Conservation (phyloP, 1,140 invertebrate species). For the Trinorchestia longiramus region DNA sequence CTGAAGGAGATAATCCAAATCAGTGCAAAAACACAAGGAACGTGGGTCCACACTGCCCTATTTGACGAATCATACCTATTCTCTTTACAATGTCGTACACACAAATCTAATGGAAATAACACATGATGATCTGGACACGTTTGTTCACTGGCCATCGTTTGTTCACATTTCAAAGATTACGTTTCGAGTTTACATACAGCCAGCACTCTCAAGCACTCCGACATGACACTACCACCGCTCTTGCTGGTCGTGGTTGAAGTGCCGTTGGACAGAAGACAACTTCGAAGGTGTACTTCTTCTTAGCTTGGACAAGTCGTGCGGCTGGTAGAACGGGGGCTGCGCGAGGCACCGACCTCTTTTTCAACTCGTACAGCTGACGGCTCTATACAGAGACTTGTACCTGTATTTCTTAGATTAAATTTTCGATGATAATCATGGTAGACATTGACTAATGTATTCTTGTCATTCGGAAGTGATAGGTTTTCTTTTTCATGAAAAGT, state of each 20-base stretch:
- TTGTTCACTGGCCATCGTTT: background rate
- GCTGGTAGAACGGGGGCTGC: background rate
- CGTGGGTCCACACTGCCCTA: background rate
- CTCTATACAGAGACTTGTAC: background rate
- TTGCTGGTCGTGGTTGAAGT: background rate
- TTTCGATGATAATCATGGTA: background rate
- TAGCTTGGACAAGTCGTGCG: background rate
- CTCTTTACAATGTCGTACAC: background rate
- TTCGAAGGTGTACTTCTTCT: background rate
- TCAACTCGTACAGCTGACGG: conserved; percentile 13
- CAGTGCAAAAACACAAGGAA: background rate
- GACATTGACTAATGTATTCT: background rate
- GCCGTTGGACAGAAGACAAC: background rate
- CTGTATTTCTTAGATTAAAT: background rate
- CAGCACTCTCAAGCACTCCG: background rate
- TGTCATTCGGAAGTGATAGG: background rate
- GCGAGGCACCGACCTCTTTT: background rate
- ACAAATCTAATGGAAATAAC: background rate
- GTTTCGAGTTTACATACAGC: background rate
- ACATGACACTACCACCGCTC: background rate
- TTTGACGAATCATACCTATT: background rate
- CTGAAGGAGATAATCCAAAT: background rate
- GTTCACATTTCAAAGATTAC: background rate
- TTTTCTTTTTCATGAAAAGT: background rate
- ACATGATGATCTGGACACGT: background rate